Conservation (phyloP, 2,888 invertebrate genomes). For the Gisinianus flammeolus region DNA sequence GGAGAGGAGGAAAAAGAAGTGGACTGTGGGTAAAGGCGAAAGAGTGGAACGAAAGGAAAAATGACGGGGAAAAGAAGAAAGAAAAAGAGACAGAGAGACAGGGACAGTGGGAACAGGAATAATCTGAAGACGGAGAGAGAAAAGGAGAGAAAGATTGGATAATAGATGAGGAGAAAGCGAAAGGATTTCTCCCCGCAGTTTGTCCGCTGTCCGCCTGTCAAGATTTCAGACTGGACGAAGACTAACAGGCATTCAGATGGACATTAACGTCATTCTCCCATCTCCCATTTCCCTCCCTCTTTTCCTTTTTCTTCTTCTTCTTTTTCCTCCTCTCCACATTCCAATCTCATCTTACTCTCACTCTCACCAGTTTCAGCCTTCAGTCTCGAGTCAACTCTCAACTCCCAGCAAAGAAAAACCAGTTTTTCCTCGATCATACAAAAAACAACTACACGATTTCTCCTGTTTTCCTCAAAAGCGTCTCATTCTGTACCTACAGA, state of each 20-base stretch:
- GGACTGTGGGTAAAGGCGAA: background rate
- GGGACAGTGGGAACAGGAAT: background rate
- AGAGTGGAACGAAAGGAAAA: background rate
- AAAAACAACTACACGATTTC: no score
- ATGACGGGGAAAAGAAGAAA: background rate
- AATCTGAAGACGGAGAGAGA: background rate
- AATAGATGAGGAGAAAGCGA: background rate
- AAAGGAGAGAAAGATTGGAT: background rate
- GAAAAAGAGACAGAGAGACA: background rate
- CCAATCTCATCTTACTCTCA: background rate
- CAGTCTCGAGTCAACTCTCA: no score
- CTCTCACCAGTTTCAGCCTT: background rate
- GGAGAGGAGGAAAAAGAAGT: no score
- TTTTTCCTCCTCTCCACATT: no score
- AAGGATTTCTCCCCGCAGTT: background rate
- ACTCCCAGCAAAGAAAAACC: no score
- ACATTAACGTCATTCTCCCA: constrained; percentile 20
- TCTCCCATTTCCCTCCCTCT: no score
- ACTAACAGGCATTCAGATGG: constrained; percentile 16
- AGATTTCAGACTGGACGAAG: background rate
- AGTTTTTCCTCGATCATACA: no score
- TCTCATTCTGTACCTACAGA: no score
- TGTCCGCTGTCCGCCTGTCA: constrained; percentile 11
- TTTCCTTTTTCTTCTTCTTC: no score
- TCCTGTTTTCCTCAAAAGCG: no score